Percentiles rank a stretch among this genome's conserved stretches.
Conservation (phyloP, 2,888 invertebrate species). For the Nemotelus nigrinus region DNA sequence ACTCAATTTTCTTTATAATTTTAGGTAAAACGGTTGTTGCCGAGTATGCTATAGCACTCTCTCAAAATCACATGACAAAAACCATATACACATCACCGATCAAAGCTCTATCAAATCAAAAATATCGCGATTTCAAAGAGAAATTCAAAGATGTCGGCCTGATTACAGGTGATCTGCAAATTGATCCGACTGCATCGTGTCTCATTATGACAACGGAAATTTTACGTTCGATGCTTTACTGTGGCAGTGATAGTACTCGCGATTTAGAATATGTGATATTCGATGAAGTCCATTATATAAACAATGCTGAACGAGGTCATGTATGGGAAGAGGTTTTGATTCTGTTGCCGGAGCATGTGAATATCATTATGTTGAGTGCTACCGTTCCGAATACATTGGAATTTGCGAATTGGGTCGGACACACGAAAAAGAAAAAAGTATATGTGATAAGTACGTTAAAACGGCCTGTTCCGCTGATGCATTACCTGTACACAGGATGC, state of each 20-base stretch:
- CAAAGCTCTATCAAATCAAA: conserved; percentile 98
- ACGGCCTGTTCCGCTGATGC: conserved; percentile 94
- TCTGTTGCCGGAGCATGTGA: conserved; percentile 91
- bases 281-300: conserved; percentile 99
- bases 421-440: conserved; percentile 85
- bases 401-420: conserved; percentile 94
- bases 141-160: conserved; percentile 93
- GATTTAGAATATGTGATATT: conserved; percentile 99
- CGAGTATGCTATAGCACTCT: conserved; percentile 98
- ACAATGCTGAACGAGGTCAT: conserved; percentile 96
- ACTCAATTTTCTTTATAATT: background rate
- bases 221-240: conserved; percentile 94
- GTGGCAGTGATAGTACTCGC: conserved; percentile 91
- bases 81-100: conserved; percentile 98
- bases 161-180: conserved; percentile 94
- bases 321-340: conserved; percentile 99
- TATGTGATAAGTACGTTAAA: conserved; percentile 94
- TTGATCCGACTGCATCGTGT: conserved; percentile 92
- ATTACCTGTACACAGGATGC: conserved; percentile 86
- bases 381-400: conserved; percentile 97
- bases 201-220: conserved; percentile 99
- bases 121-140: conserved; percentile 95
- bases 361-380: conserved; percentile 96
- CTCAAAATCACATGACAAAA: conserved; percentile 89
- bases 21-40: conserved; percentile 93